A percentile compares a stretch with the other conserved stretches of the same genome.
Conservation (phyloP, 2,797 vertebrate species). For the Ataeniobius toweri region DNA sequence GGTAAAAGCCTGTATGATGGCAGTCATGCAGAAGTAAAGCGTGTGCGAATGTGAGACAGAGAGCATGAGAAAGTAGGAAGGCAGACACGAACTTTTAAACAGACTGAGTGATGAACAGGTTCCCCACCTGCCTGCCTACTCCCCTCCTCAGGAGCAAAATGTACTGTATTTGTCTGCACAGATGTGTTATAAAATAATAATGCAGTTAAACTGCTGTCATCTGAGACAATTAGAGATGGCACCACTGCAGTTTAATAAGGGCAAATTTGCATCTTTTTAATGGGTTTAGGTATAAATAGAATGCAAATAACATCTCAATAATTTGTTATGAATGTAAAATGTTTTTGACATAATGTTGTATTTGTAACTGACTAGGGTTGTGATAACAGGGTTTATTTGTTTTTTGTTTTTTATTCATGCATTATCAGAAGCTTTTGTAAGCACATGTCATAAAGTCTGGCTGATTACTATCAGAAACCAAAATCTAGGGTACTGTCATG, state of each 20-base stretch:
- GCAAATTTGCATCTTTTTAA: conserved; percentile 14
- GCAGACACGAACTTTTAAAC: conserved; percentile 45
- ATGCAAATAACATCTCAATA: not conserved
- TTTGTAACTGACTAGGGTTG: not conserved
- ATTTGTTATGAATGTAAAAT: conserved; percentile 1
- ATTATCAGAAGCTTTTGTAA: not conserved
- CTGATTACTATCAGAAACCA: not conserved
- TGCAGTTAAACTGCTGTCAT: conserved; percentile 30
- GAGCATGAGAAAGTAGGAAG: conserved; percentile 18
- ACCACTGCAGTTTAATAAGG: conserved; percentile 8
- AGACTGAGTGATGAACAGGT: conserved; percentile 55
- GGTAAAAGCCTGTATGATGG: conserved; percentile 74
- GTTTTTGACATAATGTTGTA: not conserved
- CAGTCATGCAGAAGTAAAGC: conserved; percentile 34
- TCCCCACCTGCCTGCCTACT: conserved; percentile 21
- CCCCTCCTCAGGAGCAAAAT: conserved; percentile 25
- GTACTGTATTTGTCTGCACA: conserved; percentile 28
- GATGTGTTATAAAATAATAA: conserved; percentile 26
- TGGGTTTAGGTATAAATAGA: not conserved
- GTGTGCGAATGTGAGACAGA: not conserved
- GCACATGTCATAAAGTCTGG: not conserved
- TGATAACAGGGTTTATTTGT: not conserved
- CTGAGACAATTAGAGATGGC: conserved; percentile 27
- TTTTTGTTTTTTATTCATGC: no score
- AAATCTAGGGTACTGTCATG: no score